Base-by-base conservation (phyloP, 2,888 invertebrate genomes). In the Leptinotarsa tumamoca region DNA sequence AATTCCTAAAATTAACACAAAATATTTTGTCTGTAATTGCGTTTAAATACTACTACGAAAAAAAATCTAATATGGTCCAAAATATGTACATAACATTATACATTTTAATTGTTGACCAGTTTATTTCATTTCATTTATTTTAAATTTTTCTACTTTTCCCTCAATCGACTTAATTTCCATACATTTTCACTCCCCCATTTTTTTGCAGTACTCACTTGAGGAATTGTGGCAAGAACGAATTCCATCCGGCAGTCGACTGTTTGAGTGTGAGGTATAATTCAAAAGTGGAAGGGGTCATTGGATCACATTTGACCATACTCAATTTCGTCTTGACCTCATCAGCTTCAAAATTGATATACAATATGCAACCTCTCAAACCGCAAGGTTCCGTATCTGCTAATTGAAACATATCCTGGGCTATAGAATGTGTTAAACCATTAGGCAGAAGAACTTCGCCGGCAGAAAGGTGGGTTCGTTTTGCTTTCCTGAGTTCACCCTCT, bases 351-450 rank as follows among this genome's bases (percentile, higher is more conserved):
- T 94, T 94, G 75, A 96, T 93, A 87, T 93, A 94, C 77, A 96
- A 90, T 17, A 94, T 94, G 85, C 95, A 95, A 43, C 96, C 96
- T 82, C 95, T 90, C 54, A 96, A 92, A 70, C 96, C 97, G 88
- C 95, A 96, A n/a, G 96, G 96, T 89, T 97, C 96, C 67, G 93
- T 93, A 86, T 96, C 95, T 0, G 96, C 95, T 89, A 95, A 92
- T 74, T 92, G 91, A 75, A 96, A 91, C 76, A 95, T 93, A 87
- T 95, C 94, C 80, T 92, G 90, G 89, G 96, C 93, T 79, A 96
- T 94, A 80, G 94, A 90, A 78, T 93, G 92, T 71, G 95, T 91
- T 80, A 96, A 91, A 87, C 95, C 94, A 69, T 94, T 93, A 52
- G 96, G 96, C 82, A 96, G 90, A 79, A 95, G 91, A 75, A 96